phyloP scores from a whole-genome alignment of 2,797 vertebrate species.

The Simalia tracyae region DNA sequence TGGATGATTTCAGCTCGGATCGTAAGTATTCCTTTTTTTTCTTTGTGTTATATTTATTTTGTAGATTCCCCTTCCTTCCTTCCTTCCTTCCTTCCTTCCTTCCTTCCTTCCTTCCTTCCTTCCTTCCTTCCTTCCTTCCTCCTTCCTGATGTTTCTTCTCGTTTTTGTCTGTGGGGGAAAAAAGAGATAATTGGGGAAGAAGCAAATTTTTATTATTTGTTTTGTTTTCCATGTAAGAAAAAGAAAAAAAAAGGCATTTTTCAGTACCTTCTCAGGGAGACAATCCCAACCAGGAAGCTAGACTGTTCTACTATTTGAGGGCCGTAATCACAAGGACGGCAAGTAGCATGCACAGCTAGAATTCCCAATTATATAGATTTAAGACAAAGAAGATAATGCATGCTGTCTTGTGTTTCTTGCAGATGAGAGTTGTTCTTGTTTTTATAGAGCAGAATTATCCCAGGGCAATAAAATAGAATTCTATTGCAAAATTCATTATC shows the following conservation, averaged over 20 bases:
- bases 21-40: conserved; percentile 77
- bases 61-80: not conserved
- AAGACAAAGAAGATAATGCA: not conserved
- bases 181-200: not conserved
- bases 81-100: too few species aligned
- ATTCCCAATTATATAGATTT: not conserved
- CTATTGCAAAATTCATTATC: conserved; percentile 22
- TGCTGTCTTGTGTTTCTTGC: conserved; percentile 26
- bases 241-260: not conserved
- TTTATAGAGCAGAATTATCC: conserved; percentile 12
- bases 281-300: conserved; percentile 27
- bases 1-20: conserved; percentile 97
- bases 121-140: too few species aligned
- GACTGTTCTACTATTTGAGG: conserved; percentile 20
- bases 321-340: not conserved
- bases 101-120: too few species aligned
- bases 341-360: not conserved
- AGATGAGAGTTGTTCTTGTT: not conserved
- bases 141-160: not conserved
- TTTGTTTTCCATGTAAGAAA: not conserved
- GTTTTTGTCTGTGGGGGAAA: not conserved
- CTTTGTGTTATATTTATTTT: not conserved
- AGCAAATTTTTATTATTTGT: not conserved
- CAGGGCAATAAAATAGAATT: not conserved
- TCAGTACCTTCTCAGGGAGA: conserved; percentile 5